Evolutionary conservation across 2,113 vertebrate species (phyloP).

Genomic region (Gnathonemus longibarbis): DNA sequence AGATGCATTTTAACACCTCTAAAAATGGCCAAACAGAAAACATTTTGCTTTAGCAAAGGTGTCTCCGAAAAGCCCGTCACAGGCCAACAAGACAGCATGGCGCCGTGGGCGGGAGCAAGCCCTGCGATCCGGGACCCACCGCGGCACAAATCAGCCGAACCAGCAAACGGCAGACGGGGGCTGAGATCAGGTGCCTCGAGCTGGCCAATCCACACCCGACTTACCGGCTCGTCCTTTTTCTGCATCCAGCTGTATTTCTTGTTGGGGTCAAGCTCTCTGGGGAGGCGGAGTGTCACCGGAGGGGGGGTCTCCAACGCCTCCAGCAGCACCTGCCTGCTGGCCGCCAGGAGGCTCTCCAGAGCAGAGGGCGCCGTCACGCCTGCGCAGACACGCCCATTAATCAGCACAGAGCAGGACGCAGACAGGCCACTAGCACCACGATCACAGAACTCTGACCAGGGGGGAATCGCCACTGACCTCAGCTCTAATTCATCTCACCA

Average conservation of each 20-base stretch:
- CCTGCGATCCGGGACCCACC: background rate
- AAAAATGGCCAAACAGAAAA: background rate
- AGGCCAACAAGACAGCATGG: background rate
- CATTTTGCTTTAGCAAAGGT: background rate
- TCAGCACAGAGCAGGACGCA: background rate
- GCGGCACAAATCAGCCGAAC: background rate
- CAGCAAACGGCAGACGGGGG: background rate
- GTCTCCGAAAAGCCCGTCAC: background rate
- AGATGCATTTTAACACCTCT: background rate
- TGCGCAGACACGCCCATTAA: slow-evolving; percentile 30
- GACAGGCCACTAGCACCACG: background rate
- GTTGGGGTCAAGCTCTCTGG: slow-evolving; percentile 80
- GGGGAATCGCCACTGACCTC: background rate
- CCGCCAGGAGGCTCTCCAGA: slow-evolving; percentile 80
- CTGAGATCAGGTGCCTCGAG: background rate
- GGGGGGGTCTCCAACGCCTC: slow-evolving; percentile 78
- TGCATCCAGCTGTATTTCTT: slow-evolving; percentile 98
- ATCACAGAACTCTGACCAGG: no score
- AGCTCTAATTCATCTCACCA: background rate
- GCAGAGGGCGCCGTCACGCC: slow-evolving; percentile 58
- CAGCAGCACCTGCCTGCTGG: slow-evolving; percentile 83
- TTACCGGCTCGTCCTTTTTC: slow-evolving; percentile 77
- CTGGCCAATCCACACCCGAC: background rate
- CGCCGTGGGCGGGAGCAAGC: background rate
- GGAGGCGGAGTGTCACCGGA: slow-evolving; percentile 69